A percentile compares a stretch with the other conserved stretches of the same genome.
Evolutionary conservation across 1,140 invertebrate species (phyloP).

Genomic region (Drosophila subobscura): DNA sequence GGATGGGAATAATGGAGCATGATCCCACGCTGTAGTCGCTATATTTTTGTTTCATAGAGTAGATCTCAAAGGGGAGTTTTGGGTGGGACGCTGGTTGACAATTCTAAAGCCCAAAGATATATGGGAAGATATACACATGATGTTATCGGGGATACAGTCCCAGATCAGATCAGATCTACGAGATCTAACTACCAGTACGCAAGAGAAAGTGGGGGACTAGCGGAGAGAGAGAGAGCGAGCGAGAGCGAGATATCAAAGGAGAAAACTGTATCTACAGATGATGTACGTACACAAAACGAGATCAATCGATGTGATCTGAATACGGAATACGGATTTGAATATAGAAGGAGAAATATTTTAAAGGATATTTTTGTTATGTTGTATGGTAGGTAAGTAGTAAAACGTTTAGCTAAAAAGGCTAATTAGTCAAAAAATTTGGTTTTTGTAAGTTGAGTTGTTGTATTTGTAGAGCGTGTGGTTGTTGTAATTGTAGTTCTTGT

Average conservation of each 20-base stretch:
- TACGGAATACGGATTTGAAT: constrained; percentile 41
- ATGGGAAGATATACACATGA: constrained; percentile 11
- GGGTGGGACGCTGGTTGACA: constrained; percentile 4
- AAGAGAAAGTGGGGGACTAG: constrained; percentile 6
- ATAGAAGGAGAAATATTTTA: constrained; percentile 1
- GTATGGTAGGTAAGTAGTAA: constrained; percentile 32
- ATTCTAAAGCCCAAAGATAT: constrained; percentile 19
- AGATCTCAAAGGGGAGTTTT: too few species aligned
- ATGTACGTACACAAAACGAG: constrained; percentile 39
- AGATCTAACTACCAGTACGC: constrained; percentile 23
- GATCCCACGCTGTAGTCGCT: constrained; percentile 23
- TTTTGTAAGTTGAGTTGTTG: constrained; percentile 10
- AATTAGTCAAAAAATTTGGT: constrained; percentile 37
- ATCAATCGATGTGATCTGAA: constrained; percentile 46
- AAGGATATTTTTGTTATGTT: constrained; percentile 25
- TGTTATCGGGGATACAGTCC: constrained; percentile 1
- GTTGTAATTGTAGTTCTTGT: constrained; percentile 12
- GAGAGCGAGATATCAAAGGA: constrained; percentile 11
- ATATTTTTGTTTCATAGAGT: neutral
- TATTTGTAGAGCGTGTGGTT: constrained; percentile 3
- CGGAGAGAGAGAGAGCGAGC: neutral
- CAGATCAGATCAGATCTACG: constrained; percentile 13
- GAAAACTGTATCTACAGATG: constrained; percentile 44
- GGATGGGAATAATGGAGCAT: constrained; percentile 9
- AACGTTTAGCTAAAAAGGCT: constrained; percentile 35